Percentiles rank a stretch among this genome's conserved stretches.
These are phyloP conservation scores for Meleagris gallopavo DNA, from an alignment of 2,113 vertebrate species.

Conservation along the genomic window DNA sequence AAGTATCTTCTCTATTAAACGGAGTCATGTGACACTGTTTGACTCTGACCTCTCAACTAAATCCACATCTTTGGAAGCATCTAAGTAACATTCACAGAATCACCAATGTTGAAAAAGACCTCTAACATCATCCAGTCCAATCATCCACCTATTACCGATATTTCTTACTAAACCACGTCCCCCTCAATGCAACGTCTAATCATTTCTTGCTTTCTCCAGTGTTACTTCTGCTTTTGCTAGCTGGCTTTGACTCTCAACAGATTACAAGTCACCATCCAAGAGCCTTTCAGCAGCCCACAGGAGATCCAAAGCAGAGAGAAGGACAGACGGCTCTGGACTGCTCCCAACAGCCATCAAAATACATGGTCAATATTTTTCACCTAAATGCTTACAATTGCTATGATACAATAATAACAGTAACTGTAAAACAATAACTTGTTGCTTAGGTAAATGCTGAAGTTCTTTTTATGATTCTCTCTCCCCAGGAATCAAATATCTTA, in stretches of 20 bases:
- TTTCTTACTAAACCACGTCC: too few relatives aligned
- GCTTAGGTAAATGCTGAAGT: conserved; percentile 10
- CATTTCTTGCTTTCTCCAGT: not conserved
- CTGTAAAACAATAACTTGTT: not conserved
- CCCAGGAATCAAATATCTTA: not conserved
- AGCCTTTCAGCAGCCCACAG: not conserved
- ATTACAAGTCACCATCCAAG: not conserved
- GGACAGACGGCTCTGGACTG: not conserved
- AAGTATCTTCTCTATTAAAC: not conserved
- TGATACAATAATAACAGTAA: not conserved
- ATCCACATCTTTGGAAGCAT: not conserved
- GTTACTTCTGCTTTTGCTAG: not conserved
- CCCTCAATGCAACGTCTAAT: too few relatives aligned
- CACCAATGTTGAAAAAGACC: too few relatives aligned
- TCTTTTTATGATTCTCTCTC: conserved; percentile 8
- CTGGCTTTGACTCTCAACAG: not conserved
- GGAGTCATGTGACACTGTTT: not conserved
- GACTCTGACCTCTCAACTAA: not conserved
- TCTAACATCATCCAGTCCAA: too few relatives aligned
- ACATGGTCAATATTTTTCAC: not conserved
- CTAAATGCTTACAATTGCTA: not conserved
- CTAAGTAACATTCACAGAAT: not conserved
- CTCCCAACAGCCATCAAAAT: not conserved
- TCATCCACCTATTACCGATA: too few relatives aligned
- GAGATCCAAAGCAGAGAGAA: not conserved